Evolutionary conservation across 2,797 vertebrate genomes (phyloP).

Genomic region (Artibeus lituratus): DNA sequence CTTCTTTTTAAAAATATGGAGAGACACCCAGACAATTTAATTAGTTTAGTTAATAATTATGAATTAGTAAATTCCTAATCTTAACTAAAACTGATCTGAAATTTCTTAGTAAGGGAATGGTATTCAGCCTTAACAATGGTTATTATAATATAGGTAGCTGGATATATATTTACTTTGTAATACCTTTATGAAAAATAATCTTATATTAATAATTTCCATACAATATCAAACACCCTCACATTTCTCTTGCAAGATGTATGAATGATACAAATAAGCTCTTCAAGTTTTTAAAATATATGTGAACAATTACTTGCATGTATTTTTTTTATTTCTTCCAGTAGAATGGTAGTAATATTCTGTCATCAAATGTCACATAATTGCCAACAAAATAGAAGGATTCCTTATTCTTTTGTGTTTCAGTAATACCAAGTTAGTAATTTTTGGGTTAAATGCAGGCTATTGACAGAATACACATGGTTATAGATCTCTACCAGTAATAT

Average conservation of each 20-base stretch:
- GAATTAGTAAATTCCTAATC: neutral
- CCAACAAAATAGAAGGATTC: neutral
- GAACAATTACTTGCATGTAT: neutral
- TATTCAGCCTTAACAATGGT: neutral
- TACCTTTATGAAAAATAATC: neutral
- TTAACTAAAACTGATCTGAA: neutral
- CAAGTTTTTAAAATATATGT: neutral
- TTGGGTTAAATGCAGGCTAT: neutral
- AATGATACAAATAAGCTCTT: neutral
- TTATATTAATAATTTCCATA: neutral
- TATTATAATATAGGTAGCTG: neutral
- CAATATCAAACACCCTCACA: neutral
- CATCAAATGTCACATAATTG: neutral
- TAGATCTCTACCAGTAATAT: neutral
- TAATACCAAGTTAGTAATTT: neutral
- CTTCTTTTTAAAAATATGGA: neutral
- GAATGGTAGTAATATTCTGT: neutral
- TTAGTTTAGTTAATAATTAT: neutral
- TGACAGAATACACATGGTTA: neutral
- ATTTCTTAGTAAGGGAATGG: neutral
- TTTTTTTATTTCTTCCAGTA: neutral
- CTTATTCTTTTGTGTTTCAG: neutral
- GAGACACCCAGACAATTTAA: neutral
- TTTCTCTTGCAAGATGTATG: neutral
- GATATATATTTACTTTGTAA: neutral